Base-by-base conservation (phyloP, 2,113 vertebrate species). In the Anguilla rostrata region DNA sequence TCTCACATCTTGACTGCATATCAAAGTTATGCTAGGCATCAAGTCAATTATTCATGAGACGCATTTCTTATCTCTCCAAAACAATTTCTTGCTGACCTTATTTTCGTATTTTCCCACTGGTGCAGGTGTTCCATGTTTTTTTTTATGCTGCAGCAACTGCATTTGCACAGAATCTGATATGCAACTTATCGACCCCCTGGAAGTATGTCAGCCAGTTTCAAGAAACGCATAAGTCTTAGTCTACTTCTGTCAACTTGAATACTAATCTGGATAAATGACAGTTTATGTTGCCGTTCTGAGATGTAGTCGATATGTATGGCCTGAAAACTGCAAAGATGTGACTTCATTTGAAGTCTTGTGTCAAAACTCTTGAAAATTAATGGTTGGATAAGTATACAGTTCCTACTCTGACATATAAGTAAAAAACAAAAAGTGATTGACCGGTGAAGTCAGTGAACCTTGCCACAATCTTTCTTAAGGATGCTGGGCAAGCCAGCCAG, bases 101-200 rank as follows among this genome's bases (percentile, higher is more conserved):
- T 79, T 90, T 84, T 81, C 87, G 78, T 1, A 88, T 86, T 84
- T 39, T n/a, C 78, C 84, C 78, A 78, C 78, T 66, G 43, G 63
- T 81, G 41, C 79, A 49, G 56, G 20, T 84, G 80, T 87, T 56
- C 22, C 78, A 78, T 82, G 85, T 39, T 82, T 92, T 41, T 49
- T 20, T 86, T 57, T 66, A 29, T 14, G 49, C 12, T 53, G 49
- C 49, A 14, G 49, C 85, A 86, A 78, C 85, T 41, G 75, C 82
- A 87, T 83, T 56, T 84, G 86, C 87, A 81, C 86, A 88, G 85
- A 82, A 87, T 85, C 78, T 41, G 86, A 90, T 81, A 84, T 83
- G 82, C 89, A 91, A 91, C 91, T 91, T 91, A 91, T 89, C 92
- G 91, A 94, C 91, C 93, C 88, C 78, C 0, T 20, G 46, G 88